Percentiles rank a stretch among this genome's conserved stretches.
Conservation (phyloP, 2,888 invertebrate species). For the Erebia palarica region DNA sequence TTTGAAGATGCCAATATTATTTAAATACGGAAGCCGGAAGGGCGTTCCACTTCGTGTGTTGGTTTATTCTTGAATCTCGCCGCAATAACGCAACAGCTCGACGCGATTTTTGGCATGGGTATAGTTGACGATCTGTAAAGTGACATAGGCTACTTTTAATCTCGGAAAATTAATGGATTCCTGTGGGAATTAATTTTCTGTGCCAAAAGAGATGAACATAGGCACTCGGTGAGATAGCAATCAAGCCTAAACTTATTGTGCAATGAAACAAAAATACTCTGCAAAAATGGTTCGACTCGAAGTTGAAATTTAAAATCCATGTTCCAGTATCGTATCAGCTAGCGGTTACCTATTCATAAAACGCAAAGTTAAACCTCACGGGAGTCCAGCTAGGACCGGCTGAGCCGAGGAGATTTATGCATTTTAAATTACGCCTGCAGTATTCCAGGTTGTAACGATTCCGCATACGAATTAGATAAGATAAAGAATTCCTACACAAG, state of each 20-base stretch:
- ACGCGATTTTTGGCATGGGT: too few relatives aligned
- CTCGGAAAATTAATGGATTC: too few relatives aligned
- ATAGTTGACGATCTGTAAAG: too few relatives aligned
- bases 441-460: constrained; percentile 23
- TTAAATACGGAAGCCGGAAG: too few relatives aligned
- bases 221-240: too few relatives aligned
- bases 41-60: too few relatives aligned
- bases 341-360: constrained; percentile 75
- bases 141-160: too few relatives aligned
- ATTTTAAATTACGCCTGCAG: constrained; percentile 57
- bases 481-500: background rate
- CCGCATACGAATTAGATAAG: constrained; percentile 34
- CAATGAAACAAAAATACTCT: background rate
- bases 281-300: background rate
- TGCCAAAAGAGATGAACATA: too few relatives aligned
- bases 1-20: background rate
- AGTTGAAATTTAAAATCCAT: constrained; percentile 7
- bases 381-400: constrained; percentile 69
- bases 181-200: too few relatives aligned
- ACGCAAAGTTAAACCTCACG: constrained; percentile 70
- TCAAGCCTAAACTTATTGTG: too few relatives aligned
- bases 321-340: constrained; percentile 49
- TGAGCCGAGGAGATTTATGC: constrained; percentile 74
- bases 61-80: too few relatives aligned
- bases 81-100: too few relatives aligned